Conservation (phyloP, 2,888 invertebrate genomes). For the Parelbella ahira region DNA sequence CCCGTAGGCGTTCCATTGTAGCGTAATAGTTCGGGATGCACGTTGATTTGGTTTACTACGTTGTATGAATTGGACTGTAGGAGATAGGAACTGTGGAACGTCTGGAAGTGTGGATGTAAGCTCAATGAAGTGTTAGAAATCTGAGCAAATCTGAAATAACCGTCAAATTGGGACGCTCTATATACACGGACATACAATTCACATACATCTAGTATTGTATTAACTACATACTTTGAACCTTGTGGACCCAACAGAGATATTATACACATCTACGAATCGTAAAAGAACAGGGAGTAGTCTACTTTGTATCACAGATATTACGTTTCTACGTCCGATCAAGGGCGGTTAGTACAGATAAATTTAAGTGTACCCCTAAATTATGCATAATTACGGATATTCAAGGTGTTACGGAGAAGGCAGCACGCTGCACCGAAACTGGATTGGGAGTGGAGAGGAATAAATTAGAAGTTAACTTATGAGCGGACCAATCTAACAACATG, state of each 20-base stretch:
- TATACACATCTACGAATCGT: too few species aligned
- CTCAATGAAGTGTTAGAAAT: too few species aligned
- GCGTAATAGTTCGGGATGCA: constrained; percentile 44
- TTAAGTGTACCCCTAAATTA: constrained; percentile 45
- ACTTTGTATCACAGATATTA: constrained; percentile 23
- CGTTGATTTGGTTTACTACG: constrained; percentile 56
- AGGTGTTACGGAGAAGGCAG: constrained; percentile 54
- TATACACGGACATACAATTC: too few species aligned
- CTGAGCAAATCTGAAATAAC: too few species aligned
- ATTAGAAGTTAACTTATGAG: constrained; percentile 80
- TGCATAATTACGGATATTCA: constrained; percentile 54
- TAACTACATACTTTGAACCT: too few species aligned
- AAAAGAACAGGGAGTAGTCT: neutral
- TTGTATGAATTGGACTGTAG: constrained; percentile 41
- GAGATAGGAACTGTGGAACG: too few species aligned
- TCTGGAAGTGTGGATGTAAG: too few species aligned
- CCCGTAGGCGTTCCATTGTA: constrained; percentile 57
- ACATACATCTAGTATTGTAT: too few species aligned
- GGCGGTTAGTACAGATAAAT: constrained; percentile 40
- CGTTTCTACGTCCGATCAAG: constrained; percentile 25
- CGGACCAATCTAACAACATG: constrained; percentile 78
- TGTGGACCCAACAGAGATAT: too few species aligned
- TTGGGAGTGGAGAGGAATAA: constrained; percentile 66
- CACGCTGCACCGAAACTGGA: constrained; percentile 59
- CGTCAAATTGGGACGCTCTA: too few species aligned